Evolutionary conservation across 2,888 invertebrate species (phyloP).

Genomic region (Himalopsyche tibetana): DNA sequence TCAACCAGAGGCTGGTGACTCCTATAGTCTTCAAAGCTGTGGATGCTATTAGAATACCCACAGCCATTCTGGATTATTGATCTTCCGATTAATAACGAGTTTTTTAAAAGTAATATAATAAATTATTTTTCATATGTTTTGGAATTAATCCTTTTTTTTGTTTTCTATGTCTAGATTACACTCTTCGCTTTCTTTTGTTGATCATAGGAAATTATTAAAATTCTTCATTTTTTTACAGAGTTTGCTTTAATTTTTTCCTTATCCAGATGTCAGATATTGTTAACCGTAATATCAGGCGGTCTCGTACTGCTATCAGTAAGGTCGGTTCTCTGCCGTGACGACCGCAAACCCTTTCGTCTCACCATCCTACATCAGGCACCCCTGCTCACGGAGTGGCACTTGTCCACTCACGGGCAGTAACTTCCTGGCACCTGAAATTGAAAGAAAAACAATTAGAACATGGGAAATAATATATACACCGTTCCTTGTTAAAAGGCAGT

Average conservation of each 20-base stretch:
- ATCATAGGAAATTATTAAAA: no score
- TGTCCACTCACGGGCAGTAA: constrained; percentile 4
- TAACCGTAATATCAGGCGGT: constrained; percentile 49
- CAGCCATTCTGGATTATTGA: constrained; percentile 78
- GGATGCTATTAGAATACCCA: constrained; percentile 85
- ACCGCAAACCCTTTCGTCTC: constrained; percentile 43
- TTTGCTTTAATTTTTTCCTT: neutral
- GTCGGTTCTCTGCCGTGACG: constrained; percentile 49
- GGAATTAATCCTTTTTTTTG: neutral
- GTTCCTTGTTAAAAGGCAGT: no score
- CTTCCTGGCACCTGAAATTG: constrained; percentile 45
- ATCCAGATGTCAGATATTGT: neutral
- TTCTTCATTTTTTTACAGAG: neutral
- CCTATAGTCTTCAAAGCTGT: constrained; percentile 87
- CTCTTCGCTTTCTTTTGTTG: neutral
- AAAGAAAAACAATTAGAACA: neutral
- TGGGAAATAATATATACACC: no score
- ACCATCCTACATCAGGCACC: constrained; percentile 55
- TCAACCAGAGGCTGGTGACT: constrained; percentile 88
- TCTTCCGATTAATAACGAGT: no score
- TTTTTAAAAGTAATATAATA: no score
- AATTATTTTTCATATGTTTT: no score
- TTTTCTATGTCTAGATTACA: neutral
- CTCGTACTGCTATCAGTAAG: constrained; percentile 49
- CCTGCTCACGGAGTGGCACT: constrained; percentile 2